A percentile compares a stretch with the other conserved stretches of the same genome.
Evolutionary conservation across 2,888 invertebrate species (phyloP).

Genomic region (Electrophaes corylata): DNA sequence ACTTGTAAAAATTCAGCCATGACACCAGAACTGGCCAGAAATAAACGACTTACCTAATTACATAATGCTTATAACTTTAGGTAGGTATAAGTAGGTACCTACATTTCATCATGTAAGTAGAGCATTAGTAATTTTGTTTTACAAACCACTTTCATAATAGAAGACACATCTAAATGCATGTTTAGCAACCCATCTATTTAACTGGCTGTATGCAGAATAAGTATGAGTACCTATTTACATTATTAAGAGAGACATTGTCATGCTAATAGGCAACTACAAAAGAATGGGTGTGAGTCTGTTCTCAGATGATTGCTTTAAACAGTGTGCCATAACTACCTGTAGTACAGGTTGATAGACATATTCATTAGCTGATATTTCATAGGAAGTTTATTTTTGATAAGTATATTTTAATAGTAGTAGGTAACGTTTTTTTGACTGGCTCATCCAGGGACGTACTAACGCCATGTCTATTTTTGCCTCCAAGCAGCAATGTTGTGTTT

Average conservation of each 20-base stretch:
- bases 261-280: constrained; percentile 25
- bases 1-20: too few species aligned
- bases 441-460: too few species aligned
- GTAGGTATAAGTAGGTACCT: too few species aligned
- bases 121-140: neutral
- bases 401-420: too few species aligned
- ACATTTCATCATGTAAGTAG: neutral
- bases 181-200: neutral
- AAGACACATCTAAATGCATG: neutral
- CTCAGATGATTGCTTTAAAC: constrained; percentile 16
- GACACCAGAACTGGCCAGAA: too few species aligned
- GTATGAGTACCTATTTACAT: neutral
- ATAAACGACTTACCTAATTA: too few species aligned
- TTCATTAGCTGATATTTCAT: neutral
- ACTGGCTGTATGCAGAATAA: neutral
- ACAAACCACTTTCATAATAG: neutral
- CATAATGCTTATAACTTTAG: too few species aligned
- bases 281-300: constrained; percentile 17
- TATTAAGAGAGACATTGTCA: constrained; percentile 17
- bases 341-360: constrained; percentile 5
- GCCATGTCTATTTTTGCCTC: too few species aligned
- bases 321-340: neutral
- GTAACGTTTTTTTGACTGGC: too few species aligned
- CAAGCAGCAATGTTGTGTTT: too few species aligned
- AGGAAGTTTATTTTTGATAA: too few species aligned